phyloP scores from a whole-genome alignment of 2,113 vertebrate species.

The Plestiodon gilberti region DNA sequence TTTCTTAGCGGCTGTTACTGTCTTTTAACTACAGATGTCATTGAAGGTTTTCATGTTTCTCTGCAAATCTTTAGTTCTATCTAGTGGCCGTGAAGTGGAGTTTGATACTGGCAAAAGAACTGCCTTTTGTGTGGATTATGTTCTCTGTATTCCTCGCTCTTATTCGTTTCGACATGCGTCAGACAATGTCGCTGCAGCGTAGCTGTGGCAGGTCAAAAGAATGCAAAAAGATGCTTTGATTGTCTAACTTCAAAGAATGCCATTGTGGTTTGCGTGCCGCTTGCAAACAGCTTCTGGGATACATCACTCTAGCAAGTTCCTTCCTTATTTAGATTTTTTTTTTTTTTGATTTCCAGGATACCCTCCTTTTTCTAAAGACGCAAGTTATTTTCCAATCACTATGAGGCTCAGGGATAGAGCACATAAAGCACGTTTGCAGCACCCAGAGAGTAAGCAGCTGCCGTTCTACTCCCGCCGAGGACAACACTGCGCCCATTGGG shows the following conservation, averaged over 20 bases:
- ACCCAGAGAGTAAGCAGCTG: too few species aligned
- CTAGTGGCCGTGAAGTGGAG: not conserved
- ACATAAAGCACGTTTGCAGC: too few species aligned
- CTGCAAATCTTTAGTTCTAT: accelerated
- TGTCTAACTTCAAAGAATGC: not conserved
- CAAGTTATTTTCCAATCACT: too few species aligned
- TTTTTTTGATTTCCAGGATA: too few species aligned
- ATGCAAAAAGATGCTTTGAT: not conserved
- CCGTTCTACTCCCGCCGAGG: too few species aligned
- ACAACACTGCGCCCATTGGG: too few species aligned
- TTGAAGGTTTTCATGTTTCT: not conserved
- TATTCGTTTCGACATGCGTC: not conserved
- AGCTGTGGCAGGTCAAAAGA: not conserved
- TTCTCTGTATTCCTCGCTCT: not conserved
- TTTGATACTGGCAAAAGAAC: not conserved
- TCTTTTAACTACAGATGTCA: not conserved
- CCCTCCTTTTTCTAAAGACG: too few species aligned
- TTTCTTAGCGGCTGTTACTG: slow-evolving; percentile 21
- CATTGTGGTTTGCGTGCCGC: not conserved
- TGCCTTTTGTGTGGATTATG: not conserved
- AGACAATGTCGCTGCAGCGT: not conserved
- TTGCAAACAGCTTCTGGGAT: not conserved
- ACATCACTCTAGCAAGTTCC: not conserved
- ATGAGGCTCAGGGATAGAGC: too few species aligned
- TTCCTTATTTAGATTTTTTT: not conserved